These are phyloP conservation scores for Gymnoscopelus braueri DNA, from an alignment of 2,797 vertebrate species.

Conservation along the genomic window DNA sequence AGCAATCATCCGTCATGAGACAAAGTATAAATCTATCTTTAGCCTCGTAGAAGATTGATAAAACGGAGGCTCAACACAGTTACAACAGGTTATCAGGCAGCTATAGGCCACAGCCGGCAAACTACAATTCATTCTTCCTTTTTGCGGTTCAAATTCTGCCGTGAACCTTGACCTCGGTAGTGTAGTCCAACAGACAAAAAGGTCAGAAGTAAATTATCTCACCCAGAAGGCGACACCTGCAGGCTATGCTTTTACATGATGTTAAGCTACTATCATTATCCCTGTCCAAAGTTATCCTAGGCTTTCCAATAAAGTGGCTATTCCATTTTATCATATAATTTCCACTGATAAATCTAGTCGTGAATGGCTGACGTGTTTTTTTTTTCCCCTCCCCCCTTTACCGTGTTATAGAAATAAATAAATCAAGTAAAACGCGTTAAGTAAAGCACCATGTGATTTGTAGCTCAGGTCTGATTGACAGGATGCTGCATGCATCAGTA, in stretches of 20 bases:
- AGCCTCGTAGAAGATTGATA: conserved; percentile 48
- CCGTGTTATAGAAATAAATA: too few species aligned
- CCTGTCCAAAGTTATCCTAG: conserved; percentile 11
- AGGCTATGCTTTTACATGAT: conserved; percentile 29
- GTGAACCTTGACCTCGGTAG: conserved; percentile 20
- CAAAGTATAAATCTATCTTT: background rate
- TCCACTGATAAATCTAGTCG: too few species aligned
- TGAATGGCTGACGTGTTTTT: too few species aligned
- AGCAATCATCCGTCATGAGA: too few species aligned
- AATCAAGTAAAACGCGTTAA: background rate
- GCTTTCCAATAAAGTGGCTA: background rate
- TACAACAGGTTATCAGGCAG: conserved; percentile 34
- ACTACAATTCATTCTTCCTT: conserved; percentile 35
- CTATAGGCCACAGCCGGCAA: conserved; percentile 30
- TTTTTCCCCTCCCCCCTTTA: too few species aligned
- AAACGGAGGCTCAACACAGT: conserved; percentile 4
- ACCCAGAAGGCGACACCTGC: background rate
- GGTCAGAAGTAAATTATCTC: conserved; percentile 16
- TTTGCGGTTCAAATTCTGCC: conserved; percentile 37
- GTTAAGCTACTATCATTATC: conserved; percentile 1
- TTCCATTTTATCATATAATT: too few species aligned
- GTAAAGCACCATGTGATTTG: background rate
- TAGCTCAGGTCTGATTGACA: conserved; percentile 2
- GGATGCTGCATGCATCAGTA: conserved; percentile 5
- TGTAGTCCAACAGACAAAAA: conserved; percentile 32